Percentiles rank a stretch among this genome's conserved stretches.
Conservation (phyloP, 1,140 invertebrate genomes). For the Trichogramma pretiosum region DNA sequence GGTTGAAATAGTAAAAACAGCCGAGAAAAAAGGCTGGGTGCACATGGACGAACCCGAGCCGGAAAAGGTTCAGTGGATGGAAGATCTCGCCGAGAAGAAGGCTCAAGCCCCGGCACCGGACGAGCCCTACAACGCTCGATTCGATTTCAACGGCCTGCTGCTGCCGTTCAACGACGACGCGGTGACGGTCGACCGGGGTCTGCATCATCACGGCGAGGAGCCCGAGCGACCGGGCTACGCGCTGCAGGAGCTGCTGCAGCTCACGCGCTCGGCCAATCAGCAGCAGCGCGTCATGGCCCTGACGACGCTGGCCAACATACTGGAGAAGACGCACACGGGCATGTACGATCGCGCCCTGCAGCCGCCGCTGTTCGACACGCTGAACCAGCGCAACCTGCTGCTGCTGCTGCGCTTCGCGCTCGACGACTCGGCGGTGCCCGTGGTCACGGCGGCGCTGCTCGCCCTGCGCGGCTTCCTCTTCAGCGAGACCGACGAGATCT, state of each 20-base stretch:
- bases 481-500: constrained; percentile 68
- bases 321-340: constrained; percentile 63
- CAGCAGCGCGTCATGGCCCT: constrained; percentile 76
- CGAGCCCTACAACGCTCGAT: constrained; percentile 62
- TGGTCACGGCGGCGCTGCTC: constrained; percentile 63
- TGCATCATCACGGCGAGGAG: constrained; percentile 89
- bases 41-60: constrained; percentile 74
- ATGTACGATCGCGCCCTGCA: constrained; percentile 60
- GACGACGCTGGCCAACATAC: constrained; percentile 66
- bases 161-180: constrained; percentile 59
- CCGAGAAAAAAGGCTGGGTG: constrained; percentile 61
- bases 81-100: constrained; percentile 46
- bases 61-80: constrained; percentile 81
- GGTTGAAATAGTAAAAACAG: constrained; percentile 53
- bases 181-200: constrained; percentile 51
- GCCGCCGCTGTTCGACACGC: constrained; percentile 43
- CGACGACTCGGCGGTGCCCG: constrained; percentile 68
- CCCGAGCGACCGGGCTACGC: constrained; percentile 83
- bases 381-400: constrained; percentile 58
- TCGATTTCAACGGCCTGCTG: constrained; percentile 53
- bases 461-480: constrained; percentile 65
- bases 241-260: constrained; percentile 73
- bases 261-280: constrained; percentile 56
- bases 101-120: constrained; percentile 33
- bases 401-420: constrained; percentile 74